These are phyloP conservation scores for Thermophis baileyi DNA, from an alignment of 2,113 vertebrate species.

Conservation along the genomic window DNA sequence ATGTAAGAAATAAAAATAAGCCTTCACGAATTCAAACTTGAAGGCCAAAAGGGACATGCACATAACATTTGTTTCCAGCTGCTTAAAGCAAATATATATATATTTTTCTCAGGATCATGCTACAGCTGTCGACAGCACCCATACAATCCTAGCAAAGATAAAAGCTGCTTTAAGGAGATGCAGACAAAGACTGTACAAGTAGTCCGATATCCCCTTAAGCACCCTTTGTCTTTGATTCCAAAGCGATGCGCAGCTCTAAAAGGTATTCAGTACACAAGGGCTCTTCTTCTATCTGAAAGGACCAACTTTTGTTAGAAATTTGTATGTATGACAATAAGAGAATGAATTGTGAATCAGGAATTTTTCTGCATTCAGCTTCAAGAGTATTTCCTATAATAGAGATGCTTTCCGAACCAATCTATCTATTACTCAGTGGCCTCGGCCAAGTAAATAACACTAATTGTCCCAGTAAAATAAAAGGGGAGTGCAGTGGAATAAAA, in stretches of 20 bases:
- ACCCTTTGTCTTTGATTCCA: background rate
- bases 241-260: background rate
- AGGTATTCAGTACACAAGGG: background rate
- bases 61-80: background rate
- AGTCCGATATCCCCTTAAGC: background rate
- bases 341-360: background rate
- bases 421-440: background rate
- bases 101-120: background rate
- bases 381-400: background rate
- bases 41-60: background rate
- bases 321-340: background rate
- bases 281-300: no score
- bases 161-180: background rate
- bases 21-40: background rate
- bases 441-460: background rate
- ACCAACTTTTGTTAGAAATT: no score
- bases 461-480: background rate
- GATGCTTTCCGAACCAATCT: background rate
- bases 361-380: background rate
- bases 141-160: background rate
- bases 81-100: background rate
- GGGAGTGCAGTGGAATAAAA: background rate
- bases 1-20: background rate
- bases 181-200: background rate
- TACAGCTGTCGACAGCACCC: background rate